Percentiles rank a stretch among this genome's conserved stretches.
Evolutionary conservation across 2,797 vertebrate species (phyloP).

Genomic region (Melopsittacus undulatus): DNA sequence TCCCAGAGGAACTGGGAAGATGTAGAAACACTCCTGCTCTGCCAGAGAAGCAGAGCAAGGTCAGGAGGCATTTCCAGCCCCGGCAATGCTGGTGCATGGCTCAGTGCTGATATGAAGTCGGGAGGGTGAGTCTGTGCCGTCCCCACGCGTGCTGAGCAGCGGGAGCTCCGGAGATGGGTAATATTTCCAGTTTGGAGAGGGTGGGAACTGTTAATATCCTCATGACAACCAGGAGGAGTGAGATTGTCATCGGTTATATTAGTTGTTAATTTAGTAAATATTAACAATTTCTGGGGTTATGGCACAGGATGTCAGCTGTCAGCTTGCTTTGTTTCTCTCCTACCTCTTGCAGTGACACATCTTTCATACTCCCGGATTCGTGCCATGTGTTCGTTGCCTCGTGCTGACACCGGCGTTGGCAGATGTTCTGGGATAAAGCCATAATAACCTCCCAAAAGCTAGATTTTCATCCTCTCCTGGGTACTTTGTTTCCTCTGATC

Average conservation of each 20-base stretch:
- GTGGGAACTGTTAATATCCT: conserved; percentile 63
- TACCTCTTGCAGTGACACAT: conserved; percentile 48
- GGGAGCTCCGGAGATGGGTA: not conserved
- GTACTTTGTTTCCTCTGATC: not conserved
- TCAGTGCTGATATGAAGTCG: not conserved
- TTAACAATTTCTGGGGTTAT: conserved; percentile 66
- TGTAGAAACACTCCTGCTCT: not conserved
- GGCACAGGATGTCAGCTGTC: conserved; percentile 69
- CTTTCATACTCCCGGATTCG: not conserved
- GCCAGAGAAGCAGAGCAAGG: not conserved
- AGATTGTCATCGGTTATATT: conserved; percentile 54
- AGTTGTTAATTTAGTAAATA: conserved; percentile 72
- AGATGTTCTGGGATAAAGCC: conserved; percentile 25
- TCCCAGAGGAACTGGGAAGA: not conserved
- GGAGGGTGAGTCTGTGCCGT: not conserved
- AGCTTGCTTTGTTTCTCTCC: conserved; percentile 50
- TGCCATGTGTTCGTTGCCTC: conserved; percentile 30
- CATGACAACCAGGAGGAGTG: conserved; percentile 63
- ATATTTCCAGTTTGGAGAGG: conserved; percentile 42
- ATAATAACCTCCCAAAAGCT: not conserved
- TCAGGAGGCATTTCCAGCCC: not conserved
- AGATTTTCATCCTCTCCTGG: not conserved
- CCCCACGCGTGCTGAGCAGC: not conserved
- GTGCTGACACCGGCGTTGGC: not conserved
- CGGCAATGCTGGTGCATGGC: accelerated